phyloP scores from a whole-genome alignment of 2,113 vertebrate genomes.

The Pollachius pollachius region DNA sequence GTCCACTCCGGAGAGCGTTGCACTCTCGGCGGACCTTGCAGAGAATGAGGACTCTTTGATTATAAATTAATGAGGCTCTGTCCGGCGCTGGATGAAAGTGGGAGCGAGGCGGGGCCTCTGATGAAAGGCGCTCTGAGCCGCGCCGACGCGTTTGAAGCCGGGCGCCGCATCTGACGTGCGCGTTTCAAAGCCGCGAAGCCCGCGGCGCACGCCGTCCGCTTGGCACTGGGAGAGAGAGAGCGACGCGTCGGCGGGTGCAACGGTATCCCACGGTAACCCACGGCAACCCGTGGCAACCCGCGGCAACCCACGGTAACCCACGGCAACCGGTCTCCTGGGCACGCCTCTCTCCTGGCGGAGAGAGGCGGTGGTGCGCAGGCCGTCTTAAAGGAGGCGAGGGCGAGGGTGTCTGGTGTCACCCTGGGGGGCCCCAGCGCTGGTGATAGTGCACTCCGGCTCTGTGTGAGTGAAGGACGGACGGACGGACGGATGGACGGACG shows the following conservation, averaged over 20 bases:
- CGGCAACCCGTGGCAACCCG: too few species aligned
- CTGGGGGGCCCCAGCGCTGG: too few species aligned
- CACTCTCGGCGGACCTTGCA: conserved; percentile 36
- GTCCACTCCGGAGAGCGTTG: conserved; percentile 25
- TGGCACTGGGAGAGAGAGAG: too few species aligned
- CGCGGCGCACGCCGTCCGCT: conserved; percentile 11
- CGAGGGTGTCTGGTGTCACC: too few species aligned
- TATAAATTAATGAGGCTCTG: conserved; percentile 61
- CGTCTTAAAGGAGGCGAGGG: too few species aligned
- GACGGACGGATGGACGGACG: too few species aligned
- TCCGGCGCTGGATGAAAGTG: conserved; percentile 60
- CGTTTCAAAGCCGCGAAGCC: conserved; percentile 45
- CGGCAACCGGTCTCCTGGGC: too few species aligned
- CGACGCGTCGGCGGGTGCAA: too few species aligned
- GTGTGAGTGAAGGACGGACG: too few species aligned
- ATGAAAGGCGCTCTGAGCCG: conserved; percentile 53
- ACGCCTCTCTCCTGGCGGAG: conserved; percentile 8
- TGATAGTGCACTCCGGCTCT: too few species aligned
- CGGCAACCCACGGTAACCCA: too few species aligned
- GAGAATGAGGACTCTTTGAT: conserved; percentile 57
- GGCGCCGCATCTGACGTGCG: conserved; percentile 39
- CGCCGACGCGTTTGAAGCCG: conserved; percentile 29
- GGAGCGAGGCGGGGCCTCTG: conserved; percentile 52
- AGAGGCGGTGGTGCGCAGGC: neutral
- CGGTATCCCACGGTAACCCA: too few species aligned